These are phyloP conservation scores for Pardosa pseudoannulata DNA, from an alignment of 2,888 invertebrate genomes.

Conservation along the genomic window DNA sequence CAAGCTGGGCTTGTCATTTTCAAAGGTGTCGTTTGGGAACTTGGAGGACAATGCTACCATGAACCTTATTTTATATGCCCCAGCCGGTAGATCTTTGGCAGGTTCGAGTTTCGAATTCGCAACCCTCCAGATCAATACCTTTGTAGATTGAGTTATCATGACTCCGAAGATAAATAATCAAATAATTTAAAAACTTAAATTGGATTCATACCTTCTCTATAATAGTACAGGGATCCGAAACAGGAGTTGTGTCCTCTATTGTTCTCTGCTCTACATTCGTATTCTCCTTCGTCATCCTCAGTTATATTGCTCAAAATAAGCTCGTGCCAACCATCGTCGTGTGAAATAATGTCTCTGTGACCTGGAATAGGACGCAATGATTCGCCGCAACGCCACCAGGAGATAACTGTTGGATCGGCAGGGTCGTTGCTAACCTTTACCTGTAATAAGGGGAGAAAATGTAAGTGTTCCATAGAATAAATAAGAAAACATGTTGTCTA, in stretches of 20 bases:
- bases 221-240: slow-evolving; percentile 72
- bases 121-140: too few species aligned
- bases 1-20: too few species aligned
- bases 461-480: too few species aligned
- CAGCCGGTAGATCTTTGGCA: too few species aligned
- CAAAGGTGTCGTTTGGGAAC: too few species aligned
- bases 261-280: slow-evolving; percentile 72
- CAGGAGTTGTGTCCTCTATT: slow-evolving; percentile 65
- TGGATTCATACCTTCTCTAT: slow-evolving; percentile 48
- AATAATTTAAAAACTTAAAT: too few species aligned
- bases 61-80: too few species aligned
- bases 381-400: slow-evolving; percentile 72
- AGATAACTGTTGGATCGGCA: slow-evolving; percentile 45
- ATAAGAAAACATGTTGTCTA: too few species aligned
- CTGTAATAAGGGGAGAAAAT: slow-evolving; percentile 11
- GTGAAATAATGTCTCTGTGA: slow-evolving; percentile 51
- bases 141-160: too few species aligned
- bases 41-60: too few species aligned
- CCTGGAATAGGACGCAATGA: slow-evolving; percentile 50
- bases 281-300: slow-evolving; percentile 73
- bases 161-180: too few species aligned
- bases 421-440: slow-evolving; percentile 59
- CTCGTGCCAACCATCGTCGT: slow-evolving; percentile 73
- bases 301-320: slow-evolving; percentile 69
- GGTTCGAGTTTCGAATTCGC: too few species aligned